Conservation (phyloP, 23 tunicate genomes). For the Aplidium turbinatum region DNA sequence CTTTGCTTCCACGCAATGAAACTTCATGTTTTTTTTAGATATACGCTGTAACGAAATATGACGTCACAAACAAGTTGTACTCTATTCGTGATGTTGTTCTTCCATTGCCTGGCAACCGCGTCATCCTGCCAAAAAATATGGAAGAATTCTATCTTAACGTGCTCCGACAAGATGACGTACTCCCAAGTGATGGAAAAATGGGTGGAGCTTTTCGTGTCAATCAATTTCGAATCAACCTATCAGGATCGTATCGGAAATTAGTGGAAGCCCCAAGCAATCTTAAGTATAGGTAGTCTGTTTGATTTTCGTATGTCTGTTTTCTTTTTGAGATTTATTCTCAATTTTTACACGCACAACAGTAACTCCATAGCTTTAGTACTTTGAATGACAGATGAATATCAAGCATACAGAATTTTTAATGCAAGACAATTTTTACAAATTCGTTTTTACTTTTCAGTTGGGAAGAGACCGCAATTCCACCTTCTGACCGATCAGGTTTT, state of each 20-base stretch:
- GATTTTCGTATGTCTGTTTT: neutral
- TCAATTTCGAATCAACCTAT: slow-evolving; percentile 38
- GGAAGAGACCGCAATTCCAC: too few relatives aligned
- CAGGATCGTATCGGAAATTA: slow-evolving; percentile 60
- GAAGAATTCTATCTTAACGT: slow-evolving; percentile 23
- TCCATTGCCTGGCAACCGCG: slow-evolving; percentile 69
- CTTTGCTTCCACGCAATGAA: too few relatives aligned
- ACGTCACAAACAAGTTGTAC: slow-evolving; percentile 17
- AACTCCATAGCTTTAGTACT: too few relatives aligned
- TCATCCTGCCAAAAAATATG: slow-evolving; percentile 48
- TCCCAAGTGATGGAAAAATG: neutral
- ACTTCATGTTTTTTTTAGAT: too few relatives aligned
- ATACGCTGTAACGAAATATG: slow-evolving; percentile 38
- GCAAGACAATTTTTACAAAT: too few relatives aligned
- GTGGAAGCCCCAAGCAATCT: slow-evolving; percentile 51
- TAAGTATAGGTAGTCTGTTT: slow-evolving; percentile 24
- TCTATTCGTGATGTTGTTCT: slow-evolving; percentile 46
- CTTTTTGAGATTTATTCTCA: too few relatives aligned
- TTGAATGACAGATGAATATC: too few relatives aligned
- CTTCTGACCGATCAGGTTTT: neutral
- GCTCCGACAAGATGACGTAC: slow-evolving; percentile 9
- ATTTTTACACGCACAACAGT: too few relatives aligned
- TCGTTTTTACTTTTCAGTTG: too few relatives aligned
- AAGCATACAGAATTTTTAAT: too few relatives aligned
- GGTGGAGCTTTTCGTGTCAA: slow-evolving; percentile 46